A percentile compares a stretch with the other conserved stretches of the same genome.
These are phyloP conservation scores for Amblyopsis rosae DNA, from an alignment of 2,113 vertebrate species.

Conservation along the genomic window DNA sequence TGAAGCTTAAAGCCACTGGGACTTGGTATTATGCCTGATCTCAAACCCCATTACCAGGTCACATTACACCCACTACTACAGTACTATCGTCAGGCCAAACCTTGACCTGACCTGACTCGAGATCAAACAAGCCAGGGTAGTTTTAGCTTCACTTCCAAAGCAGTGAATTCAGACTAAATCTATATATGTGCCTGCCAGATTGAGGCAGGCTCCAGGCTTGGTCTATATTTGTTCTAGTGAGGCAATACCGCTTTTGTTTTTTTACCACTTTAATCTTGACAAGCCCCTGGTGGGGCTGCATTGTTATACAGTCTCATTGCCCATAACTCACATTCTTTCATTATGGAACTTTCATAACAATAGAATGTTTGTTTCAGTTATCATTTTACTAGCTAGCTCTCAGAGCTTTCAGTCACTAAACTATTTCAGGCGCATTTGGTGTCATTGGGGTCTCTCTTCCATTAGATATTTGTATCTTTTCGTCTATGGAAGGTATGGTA, in stretches of 20 bases:
- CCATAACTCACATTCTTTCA: background rate
- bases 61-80: constrained; percentile 36
- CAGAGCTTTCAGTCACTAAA: background rate
- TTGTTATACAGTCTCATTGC: constrained; percentile 41
- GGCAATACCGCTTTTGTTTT: constrained; percentile 34
- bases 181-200: background rate
- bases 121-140: no score
- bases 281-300: constrained; percentile 35
- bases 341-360: constrained; percentile 7
- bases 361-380: constrained; percentile 35
- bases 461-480: constrained; percentile 3
- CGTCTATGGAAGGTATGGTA: constrained; percentile 13
- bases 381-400: constrained; percentile 13
- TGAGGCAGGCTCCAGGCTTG: constrained; percentile 17
- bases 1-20: constrained; percentile 58
- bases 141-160: constrained; percentile 12
- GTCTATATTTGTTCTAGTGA: constrained; percentile 16
- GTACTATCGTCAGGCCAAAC: constrained; percentile 2
- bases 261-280: constrained; percentile 30
- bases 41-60: constrained; percentile 28
- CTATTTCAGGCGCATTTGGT: background rate
- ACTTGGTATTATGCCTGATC: constrained; percentile 48
- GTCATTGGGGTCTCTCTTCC: background rate
- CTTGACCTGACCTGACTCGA: constrained; percentile 36
- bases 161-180: constrained; percentile 17